A percentile compares a stretch with the other conserved stretches of the same genome.
These are phyloP conservation scores for Rana temporaria DNA, from an alignment of 2,113 vertebrate genomes.

Conservation along the genomic window DNA sequence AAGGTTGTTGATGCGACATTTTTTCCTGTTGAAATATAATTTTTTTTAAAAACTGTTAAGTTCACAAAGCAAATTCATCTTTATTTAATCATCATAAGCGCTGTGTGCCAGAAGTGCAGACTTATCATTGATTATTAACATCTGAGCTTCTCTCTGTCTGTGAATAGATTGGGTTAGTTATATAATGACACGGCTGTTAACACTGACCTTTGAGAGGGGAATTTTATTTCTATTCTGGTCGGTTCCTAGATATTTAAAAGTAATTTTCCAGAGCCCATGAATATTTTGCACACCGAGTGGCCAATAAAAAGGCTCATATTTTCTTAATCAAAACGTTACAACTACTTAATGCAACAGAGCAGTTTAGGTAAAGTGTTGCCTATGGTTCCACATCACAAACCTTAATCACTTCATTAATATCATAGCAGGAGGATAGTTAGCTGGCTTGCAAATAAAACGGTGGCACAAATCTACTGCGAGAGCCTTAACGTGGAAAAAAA, in stretches of 20 bases:
- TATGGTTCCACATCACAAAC: slow-evolving; percentile 48
- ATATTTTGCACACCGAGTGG: slow-evolving; percentile 28
- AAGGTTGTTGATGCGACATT: too few species aligned
- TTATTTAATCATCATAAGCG: not conserved
- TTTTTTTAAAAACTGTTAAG: too few species aligned
- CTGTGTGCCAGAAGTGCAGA: not conserved
- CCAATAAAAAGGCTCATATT: slow-evolving; percentile 42
- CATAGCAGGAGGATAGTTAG: slow-evolving; percentile 30
- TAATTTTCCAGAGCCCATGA: slow-evolving; percentile 22
- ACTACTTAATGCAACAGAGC: slow-evolving; percentile 40
- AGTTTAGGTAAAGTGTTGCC: slow-evolving; percentile 54
- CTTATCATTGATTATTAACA: slow-evolving; percentile 30
- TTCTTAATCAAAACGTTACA: slow-evolving; percentile 41
- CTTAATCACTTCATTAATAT: slow-evolving; percentile 62
- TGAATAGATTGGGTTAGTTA: slow-evolving; percentile 20
- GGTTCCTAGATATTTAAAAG: slow-evolving; percentile 35
- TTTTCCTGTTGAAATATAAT: too few species aligned
- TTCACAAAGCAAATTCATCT: not conserved
- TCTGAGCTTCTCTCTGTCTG: not conserved
- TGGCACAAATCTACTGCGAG: slow-evolving; percentile 7
- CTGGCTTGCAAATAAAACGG: slow-evolving; percentile 12
- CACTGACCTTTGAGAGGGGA: slow-evolving; percentile 25
- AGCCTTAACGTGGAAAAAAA: not conserved
- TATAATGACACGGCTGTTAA: slow-evolving; percentile 31
- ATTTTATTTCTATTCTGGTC: slow-evolving; percentile 23